phyloP scores from a whole-genome alignment of 2,797 vertebrate genomes.

The Hippoglossus hippoglossus region DNA sequence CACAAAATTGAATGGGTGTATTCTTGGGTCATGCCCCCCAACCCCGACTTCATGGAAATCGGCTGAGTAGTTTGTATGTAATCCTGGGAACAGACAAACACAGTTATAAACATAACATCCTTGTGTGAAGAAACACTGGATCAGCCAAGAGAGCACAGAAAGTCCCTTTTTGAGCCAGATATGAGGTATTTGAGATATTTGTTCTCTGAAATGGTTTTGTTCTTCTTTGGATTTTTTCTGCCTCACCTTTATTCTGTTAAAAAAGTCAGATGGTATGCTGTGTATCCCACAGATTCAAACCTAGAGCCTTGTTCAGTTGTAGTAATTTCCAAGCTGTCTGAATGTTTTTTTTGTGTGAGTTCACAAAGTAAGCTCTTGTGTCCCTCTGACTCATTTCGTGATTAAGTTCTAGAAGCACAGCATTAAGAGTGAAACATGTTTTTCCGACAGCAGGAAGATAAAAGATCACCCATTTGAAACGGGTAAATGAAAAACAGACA shows the following conservation, averaged over 20 bases:
- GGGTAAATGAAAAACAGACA: conserved; percentile 33
- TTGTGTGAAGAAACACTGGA: too few species aligned
- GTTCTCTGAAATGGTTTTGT: too few species aligned
- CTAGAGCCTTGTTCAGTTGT: not conserved
- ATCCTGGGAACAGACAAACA: too few species aligned
- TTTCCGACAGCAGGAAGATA: conserved; percentile 16
- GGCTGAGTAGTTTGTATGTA: too few species aligned
- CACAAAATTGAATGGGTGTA: too few species aligned
- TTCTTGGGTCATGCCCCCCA: too few species aligned
- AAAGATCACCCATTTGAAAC: conserved; percentile 18
- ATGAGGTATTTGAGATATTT: too few species aligned
- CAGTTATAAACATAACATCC: too few species aligned
- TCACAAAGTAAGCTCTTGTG: conserved; percentile 12
- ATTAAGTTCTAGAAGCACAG: conserved; percentile 11
- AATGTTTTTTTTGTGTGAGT: not conserved
- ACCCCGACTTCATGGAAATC: too few species aligned
- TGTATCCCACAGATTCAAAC: not conserved
- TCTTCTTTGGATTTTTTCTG: not conserved
- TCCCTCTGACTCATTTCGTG: conserved; percentile 6
- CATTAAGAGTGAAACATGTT: conserved; percentile 4
- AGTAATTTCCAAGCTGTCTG: not conserved
- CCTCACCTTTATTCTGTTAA: not conserved
- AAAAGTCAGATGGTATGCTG: not conserved
- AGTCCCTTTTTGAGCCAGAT: too few species aligned
- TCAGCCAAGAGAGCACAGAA: too few species aligned